Conservation (phyloP, 1,140 invertebrate genomes). For the Philaenus spumarius region DNA sequence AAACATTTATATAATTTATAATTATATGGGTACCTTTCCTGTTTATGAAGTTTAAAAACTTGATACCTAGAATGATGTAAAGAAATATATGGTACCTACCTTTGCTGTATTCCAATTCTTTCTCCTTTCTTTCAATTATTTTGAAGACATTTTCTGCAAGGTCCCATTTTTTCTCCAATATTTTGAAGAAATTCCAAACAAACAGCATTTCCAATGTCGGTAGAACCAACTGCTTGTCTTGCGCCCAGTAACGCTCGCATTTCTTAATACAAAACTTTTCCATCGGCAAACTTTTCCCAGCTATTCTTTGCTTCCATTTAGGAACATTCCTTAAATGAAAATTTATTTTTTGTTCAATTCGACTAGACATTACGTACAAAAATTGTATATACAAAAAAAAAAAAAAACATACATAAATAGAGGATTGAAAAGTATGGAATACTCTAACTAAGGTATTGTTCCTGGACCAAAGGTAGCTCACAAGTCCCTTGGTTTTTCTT, state of each 20-base stretch:
- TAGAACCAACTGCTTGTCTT: slow-evolving; percentile 65
- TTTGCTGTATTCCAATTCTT: slow-evolving; percentile 34
- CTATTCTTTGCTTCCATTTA: slow-evolving; percentile 78
- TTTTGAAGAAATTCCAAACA: slow-evolving; percentile 89
- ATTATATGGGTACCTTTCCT: not conserved
- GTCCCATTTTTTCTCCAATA: slow-evolving; percentile 64
- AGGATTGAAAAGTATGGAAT: no score
- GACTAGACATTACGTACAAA: no score
- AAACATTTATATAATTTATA: no score
- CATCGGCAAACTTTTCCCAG: slow-evolving; percentile 93
- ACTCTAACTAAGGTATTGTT: no score
- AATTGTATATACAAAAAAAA: no score
- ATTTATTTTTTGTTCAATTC: no score
- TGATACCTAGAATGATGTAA: not conserved
- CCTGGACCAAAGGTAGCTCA: no score
- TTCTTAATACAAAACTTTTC: slow-evolving; percentile 93
- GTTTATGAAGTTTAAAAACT: not conserved
- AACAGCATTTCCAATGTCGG: slow-evolving; percentile 86
- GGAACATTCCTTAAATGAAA: slow-evolving; percentile 66
- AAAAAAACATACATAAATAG: no score
- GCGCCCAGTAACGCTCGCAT: slow-evolving; percentile 65
- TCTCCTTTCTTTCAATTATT: slow-evolving; percentile 59
- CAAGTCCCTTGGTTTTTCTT: no score
- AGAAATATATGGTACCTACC: slow-evolving; percentile 10
- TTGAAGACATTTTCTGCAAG: slow-evolving; percentile 63